Base-by-base conservation (phyloP, 23 tunicate genomes). In the Clavelina lepadiformis region DNA sequence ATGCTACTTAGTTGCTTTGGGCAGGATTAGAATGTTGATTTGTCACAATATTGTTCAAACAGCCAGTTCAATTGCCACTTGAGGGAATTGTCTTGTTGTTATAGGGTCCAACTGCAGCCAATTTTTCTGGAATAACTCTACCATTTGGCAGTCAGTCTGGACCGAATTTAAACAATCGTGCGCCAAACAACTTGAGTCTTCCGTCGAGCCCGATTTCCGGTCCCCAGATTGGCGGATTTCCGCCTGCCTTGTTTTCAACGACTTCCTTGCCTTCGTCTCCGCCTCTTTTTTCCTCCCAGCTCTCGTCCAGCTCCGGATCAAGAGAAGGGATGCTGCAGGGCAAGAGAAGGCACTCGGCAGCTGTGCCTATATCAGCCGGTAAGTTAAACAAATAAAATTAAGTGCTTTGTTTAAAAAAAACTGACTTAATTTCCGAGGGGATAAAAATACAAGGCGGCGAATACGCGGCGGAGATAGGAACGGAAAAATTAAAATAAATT, bases 291-390 rank as follows among this genome's bases (percentile, higher is more conserved):
- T 68, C 78, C 4, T 59, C 75, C 47, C 58, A 60, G 11, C 63
- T 77, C 32, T 31, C 51, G 28, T 45, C 61, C 4, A 58, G 71
- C 1, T 49, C 46, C 47, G 69, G 59, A 44, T 61, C 93, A 29
- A 5, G 57, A 31, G 66, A 76, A 44, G 74, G 31, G 15, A 29
- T 72, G 56, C 31, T 53, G 53, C 95, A 68, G 56, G 3, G 67
- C 25, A 72, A 82, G 44, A 63, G 95, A 46, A 38, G 95, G 47
- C 85, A 78, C 54, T 78, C 95, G 3, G 72, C 58, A 0, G 69
- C 75, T 0, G 64, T 72, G 27, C 95, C 95, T 1, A 86, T 86
- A 63, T 86, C 95, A 3, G 60, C 95, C 66, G 95, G 95, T 86
- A 21, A 23, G 72, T 69, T 2, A 13, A 1, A 55, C 18, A 6